phyloP scores from a whole-genome alignment of 2,113 vertebrate genomes.

The Stigmatopora nigra region DNA sequence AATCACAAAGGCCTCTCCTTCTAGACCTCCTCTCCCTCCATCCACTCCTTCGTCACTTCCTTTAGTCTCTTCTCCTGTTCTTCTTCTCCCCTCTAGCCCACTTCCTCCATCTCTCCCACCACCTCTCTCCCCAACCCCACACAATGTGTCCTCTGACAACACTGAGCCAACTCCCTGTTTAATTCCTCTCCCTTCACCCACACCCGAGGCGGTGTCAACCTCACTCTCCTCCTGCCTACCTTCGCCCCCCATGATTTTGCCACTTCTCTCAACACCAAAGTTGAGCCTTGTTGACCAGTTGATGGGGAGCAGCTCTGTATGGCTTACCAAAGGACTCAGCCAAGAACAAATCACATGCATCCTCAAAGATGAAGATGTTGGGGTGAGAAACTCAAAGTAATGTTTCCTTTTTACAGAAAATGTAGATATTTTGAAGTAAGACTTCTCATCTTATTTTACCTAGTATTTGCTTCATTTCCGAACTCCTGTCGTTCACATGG shows the following conservation, averaged over 20 bases:
- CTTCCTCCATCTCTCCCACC: constrained; percentile 20
- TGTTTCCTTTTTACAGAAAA: neutral
- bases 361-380: constrained; percentile 70
- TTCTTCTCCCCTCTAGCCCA: constrained; percentile 11
- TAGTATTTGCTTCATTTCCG: too few species aligned
- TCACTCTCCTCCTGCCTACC: neutral
- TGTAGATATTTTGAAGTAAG: neutral
- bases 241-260: neutral
- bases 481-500: too few species aligned
- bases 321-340: constrained; percentile 78
- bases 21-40: constrained; percentile 29
- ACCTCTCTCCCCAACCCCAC: constrained; percentile 21
- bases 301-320: constrained; percentile 77
- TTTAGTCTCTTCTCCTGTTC: constrained; percentile 12
- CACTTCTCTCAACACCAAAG: constrained; percentile 19
- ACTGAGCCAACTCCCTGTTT: constrained; percentile 4
- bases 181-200: neutral
- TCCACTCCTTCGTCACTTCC: constrained; percentile 36
- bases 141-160: neutral
- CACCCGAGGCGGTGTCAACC: neutral
- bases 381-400: constrained; percentile 70
- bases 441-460: too few species aligned
- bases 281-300: constrained; percentile 80
- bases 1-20: constrained; percentile 26
- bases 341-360: constrained; percentile 60